Conservation (phyloP, 2,888 invertebrate species). For the Entomobrya multifasciata region DNA sequence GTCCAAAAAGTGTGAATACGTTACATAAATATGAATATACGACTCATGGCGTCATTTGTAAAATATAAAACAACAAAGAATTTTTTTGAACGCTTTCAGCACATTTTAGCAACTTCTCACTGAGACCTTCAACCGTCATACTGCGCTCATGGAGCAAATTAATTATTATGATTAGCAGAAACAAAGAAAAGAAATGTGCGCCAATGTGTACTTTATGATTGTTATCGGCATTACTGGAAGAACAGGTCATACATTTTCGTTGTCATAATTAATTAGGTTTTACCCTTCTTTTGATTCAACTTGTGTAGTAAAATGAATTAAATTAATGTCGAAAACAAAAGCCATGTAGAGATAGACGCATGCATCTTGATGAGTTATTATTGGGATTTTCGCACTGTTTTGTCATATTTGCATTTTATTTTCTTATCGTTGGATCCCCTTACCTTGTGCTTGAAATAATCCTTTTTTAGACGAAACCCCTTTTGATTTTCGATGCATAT, state of each 20-base stretch:
- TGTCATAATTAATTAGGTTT: conserved; percentile 22
- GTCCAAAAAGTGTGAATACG: too few species aligned
- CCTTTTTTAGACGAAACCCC: conserved; percentile 18
- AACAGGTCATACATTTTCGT: background rate
- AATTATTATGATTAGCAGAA: background rate
- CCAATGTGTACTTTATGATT: too few species aligned
- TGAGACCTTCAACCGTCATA: background rate
- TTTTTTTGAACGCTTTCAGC: too few species aligned
- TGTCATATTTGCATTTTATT: background rate
- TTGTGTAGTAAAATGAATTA: background rate
- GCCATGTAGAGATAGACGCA: background rate
- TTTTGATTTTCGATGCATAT: conserved; percentile 50
- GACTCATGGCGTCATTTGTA: conserved; percentile 5
- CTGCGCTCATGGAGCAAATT: background rate
- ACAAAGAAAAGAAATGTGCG: background rate
- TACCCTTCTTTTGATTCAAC: conserved; percentile 6
- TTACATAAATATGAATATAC: too few species aligned
- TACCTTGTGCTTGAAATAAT: background rate
- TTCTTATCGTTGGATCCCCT: too few species aligned
- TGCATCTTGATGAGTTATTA: background rate
- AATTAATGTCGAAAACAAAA: conserved; percentile 1
- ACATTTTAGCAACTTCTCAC: too few species aligned
- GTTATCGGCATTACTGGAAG: background rate
- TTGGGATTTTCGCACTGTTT: background rate
- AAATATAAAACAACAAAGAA: too few species aligned